Conservation (phyloP, 2,888 invertebrate species). For the Heliothis peltigera region DNA sequence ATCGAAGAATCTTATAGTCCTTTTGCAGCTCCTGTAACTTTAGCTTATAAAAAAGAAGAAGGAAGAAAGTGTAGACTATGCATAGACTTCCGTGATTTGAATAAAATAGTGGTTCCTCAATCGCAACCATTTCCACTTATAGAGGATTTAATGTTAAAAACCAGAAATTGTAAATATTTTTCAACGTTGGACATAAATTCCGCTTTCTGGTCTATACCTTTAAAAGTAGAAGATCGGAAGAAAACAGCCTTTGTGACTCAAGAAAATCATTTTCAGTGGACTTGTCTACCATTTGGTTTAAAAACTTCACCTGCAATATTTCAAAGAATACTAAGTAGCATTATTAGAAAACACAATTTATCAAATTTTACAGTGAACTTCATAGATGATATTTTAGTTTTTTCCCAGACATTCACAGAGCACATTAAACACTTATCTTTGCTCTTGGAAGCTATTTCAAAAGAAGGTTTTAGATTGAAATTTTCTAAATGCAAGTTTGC, state of each 20-base stretch:
- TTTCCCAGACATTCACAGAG: background rate
- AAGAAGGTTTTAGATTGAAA: constrained; percentile 3
- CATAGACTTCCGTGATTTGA: background rate
- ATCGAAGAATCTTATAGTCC: background rate
- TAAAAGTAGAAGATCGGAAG: constrained; percentile 50
- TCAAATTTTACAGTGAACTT: constrained; percentile 12
- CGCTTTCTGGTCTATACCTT: constrained; percentile 72
- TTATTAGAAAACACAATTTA: constrained; percentile 22
- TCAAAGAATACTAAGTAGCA: constrained; percentile 17
- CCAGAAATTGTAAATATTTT: constrained; percentile 67
- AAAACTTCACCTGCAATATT: constrained; percentile 2
- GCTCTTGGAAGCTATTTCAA: background rate
- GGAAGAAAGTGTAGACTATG: background rate
- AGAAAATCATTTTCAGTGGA: too few species aligned
- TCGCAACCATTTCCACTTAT: constrained; percentile 45
- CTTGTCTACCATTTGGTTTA: too few species aligned
- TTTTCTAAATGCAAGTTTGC: background rate
- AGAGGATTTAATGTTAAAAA: too few species aligned
- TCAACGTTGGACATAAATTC: constrained; percentile 69
- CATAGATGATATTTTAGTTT: constrained; percentile 24
- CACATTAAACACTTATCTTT: background rate
- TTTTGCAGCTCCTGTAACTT: background rate
- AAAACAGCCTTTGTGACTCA: constrained; percentile 50
- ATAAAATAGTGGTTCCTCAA: constrained; percentile 5
- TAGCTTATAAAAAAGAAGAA: background rate